Evolutionary conservation across 2,797 vertebrate genomes (phyloP).

Genomic region (Manis javanica): DNA sequence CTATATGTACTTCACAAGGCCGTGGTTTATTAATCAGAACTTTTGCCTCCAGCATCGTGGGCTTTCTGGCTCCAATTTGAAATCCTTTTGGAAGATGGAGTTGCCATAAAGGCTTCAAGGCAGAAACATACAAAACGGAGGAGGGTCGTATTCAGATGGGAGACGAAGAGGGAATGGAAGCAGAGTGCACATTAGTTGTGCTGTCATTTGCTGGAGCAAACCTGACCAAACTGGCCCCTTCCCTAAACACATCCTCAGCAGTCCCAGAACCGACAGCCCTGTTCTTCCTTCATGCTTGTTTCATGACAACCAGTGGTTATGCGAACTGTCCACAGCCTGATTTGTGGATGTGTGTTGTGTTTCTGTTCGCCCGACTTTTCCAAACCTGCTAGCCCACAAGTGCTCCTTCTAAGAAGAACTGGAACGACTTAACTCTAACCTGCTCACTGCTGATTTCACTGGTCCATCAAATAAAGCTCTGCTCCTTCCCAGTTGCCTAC

Average conservation of each 20-base stretch:
- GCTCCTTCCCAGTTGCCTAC: not conserved
- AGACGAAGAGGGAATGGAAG: not conserved
- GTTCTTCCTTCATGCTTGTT: not conserved
- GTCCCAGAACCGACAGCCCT: not conserved
- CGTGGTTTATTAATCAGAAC: not conserved
- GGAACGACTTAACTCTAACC: not conserved
- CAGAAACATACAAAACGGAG: not conserved
- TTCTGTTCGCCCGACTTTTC: constrained; percentile 18
- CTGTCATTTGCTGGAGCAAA: not conserved
- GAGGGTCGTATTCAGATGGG: not conserved
- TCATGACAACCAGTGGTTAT: not conserved
- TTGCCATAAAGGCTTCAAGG: not conserved
- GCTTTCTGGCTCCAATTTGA: constrained; percentile 36
- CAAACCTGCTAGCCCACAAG: not conserved
- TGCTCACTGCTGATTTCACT: not conserved
- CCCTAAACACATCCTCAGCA: not conserved
- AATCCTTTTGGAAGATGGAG: constrained; percentile 15
- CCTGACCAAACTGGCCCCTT: not conserved
- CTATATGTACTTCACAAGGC: not conserved
- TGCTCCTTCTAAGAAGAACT: not conserved
- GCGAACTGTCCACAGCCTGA: not conserved
- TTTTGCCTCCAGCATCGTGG: not conserved
- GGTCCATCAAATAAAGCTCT: not conserved
- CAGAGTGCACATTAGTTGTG: not conserved
- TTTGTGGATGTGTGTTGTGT: not conserved